Conservation (phyloP, 2,113 vertebrate species). For the Tragulus kanchil region DNA sequence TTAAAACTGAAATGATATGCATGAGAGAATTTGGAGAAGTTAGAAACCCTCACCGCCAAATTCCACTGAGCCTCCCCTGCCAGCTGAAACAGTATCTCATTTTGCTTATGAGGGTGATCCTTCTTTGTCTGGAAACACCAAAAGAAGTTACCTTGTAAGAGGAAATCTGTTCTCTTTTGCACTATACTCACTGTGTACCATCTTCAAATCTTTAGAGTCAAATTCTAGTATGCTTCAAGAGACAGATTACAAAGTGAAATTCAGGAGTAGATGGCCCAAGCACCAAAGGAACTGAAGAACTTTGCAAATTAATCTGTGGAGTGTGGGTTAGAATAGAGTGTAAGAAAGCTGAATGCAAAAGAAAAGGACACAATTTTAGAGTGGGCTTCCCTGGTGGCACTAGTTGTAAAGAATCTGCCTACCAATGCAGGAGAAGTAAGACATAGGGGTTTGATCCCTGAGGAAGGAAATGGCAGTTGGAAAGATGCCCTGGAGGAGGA, state of each 20-base stretch:
- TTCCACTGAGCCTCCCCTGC: not conserved
- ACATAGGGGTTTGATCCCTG: too few species aligned
- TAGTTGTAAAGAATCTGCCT: too few species aligned
- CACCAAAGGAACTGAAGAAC: not conserved
- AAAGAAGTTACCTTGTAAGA: not conserved
- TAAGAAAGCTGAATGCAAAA: not conserved
- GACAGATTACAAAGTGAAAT: not conserved
- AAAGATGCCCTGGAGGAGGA: too few species aligned
- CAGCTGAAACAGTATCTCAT: not conserved
- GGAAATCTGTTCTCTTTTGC: not conserved
- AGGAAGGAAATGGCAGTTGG: too few species aligned
- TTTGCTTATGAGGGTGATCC: not conserved
- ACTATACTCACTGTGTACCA: not conserved
- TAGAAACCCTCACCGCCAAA: not conserved
- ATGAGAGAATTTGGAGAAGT: not conserved
- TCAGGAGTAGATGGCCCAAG: not conserved
- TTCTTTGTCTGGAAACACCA: not conserved
- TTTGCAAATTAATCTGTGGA: not conserved
- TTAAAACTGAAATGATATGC: not conserved
- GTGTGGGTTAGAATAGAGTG: slow-evolving; percentile 12
- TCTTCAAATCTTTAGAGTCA: slow-evolving; percentile 11
- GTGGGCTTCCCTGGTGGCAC: not conserved
- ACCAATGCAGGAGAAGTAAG: too few species aligned
- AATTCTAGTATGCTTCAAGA: not conserved
- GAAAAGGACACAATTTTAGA: not conserved